Evolutionary conservation across 2,113 vertebrate species (phyloP), one percentile per base, ranked within the genome.

Genomic region (Colius striatus): DNA sequence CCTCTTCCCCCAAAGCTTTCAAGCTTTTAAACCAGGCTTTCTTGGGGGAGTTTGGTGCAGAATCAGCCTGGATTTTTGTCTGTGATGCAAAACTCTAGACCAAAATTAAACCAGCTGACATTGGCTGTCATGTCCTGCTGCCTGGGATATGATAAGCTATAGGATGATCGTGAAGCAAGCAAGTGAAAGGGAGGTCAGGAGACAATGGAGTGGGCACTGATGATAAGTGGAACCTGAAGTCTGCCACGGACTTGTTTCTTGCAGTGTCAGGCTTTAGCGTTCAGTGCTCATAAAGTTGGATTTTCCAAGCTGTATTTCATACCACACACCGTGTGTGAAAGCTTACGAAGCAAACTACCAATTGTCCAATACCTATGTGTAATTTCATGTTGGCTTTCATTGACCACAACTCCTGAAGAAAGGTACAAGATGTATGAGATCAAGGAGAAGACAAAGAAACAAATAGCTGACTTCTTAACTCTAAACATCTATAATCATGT

Each of bases 301-400:
- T 85, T 76, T 80, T 36, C 53, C 58, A 23, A 25, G 34, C 53
- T n/a, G 21, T 5, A 19, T n/a, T 63, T 57, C 17, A 29, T 16
- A 34, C 25, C 41, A 16, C 47, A 19, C 3, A 14, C 16, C 16
- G 7, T 0, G 3, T 2, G 2, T 34, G 53, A 50, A 65, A 50
- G 63, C 75, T 10, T 26, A 25, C 22, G 30, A 21, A n/a, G 27
- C 27, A 9, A 71, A 7, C 29, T 5, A 21, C 50, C 12, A 23
- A 2, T 3, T 57, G 20, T 26, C 68, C 61, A 10, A 21, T 10
- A 9, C 1, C 0, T 8, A 25, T 1, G 2, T 16, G 7, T 29
- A 32, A 57, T 27, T 57, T 34, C 58, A 21, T 10, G 11, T 30
- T 82, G 38, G 47, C 8, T 70, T 75, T 48, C 45, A 8, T 2